Conservation (phyloP, 2,113 vertebrate genomes). For the Aspidoscelis tigris region DNA sequence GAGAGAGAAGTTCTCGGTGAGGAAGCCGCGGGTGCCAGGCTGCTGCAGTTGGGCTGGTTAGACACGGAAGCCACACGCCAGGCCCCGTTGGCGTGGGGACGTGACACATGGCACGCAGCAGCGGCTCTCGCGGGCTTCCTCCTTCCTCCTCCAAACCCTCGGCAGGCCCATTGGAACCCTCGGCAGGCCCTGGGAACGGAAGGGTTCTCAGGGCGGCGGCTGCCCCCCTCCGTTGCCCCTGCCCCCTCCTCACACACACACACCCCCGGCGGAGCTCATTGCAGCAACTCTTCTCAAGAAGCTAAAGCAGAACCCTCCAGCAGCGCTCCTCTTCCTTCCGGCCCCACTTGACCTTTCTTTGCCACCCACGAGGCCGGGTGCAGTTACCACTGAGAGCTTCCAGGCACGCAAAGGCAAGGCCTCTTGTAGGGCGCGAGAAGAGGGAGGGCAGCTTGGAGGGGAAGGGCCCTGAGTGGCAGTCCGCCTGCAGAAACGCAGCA, state of each 20-base stretch:
- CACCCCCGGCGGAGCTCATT: slow-evolving; percentile 41
- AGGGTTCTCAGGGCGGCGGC: neutral
- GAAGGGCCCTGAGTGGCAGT: slow-evolving; percentile 18
- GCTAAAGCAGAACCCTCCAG: neutral
- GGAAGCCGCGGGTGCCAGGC: slow-evolving; percentile 82
- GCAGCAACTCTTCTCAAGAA: slow-evolving; percentile 57
- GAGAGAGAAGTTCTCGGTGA: slow-evolving; percentile 66
- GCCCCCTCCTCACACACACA: slow-evolving; percentile 40
- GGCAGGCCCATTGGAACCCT: neutral
- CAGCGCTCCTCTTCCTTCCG: slow-evolving; percentile 57
- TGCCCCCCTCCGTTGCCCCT: neutral
- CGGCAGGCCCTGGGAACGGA: slow-evolving; percentile 3
- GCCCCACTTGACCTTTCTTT: slow-evolving; percentile 72
- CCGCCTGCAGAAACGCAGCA: slow-evolving; percentile 10
- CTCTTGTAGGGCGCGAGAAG: slow-evolving; percentile 19
- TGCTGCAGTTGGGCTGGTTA: slow-evolving; percentile 81
- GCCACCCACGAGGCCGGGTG: slow-evolving; percentile 71
- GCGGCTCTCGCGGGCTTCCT: slow-evolving; percentile 21
- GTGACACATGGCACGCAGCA: slow-evolving; percentile 76
- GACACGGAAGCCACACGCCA: slow-evolving; percentile 81
- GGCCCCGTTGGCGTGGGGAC: slow-evolving; percentile 74
- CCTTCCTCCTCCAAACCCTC: neutral
- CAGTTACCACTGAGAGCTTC: slow-evolving; percentile 69
- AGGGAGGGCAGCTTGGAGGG: neutral
- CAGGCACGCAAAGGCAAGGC: slow-evolving; percentile 63